Evolutionary conservation across 2,797 vertebrate genomes (phyloP).

Genomic region (Selene dorsalis): DNA sequence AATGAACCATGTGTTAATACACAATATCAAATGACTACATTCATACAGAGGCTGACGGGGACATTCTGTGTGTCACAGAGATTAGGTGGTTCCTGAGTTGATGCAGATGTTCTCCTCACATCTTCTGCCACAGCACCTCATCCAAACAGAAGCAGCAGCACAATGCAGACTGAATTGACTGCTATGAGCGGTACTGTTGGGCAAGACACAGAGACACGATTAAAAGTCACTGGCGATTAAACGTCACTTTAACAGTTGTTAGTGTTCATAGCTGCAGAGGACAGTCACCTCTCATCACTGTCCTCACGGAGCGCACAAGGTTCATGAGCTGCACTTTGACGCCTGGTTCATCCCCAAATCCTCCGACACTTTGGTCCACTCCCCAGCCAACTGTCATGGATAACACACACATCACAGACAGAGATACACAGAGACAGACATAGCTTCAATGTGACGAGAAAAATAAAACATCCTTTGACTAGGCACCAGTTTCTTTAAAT

Average conservation of each 20-base stretch:
- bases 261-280: neutral
- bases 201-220: constrained; percentile 8
- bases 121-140: constrained; percentile 74
- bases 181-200: constrained; percentile 91
- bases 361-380: constrained; percentile 92
- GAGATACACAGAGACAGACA: neutral
- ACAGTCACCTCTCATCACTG: constrained; percentile 91
- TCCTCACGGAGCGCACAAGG: constrained; percentile 92
- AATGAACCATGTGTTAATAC: neutral
- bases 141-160: constrained; percentile 92
- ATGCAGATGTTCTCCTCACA: constrained; percentile 6
- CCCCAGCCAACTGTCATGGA: constrained; percentile 91
- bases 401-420: neutral
- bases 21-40: constrained; percentile 29
- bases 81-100: constrained; percentile 51
- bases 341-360: constrained; percentile 95
- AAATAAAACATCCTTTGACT: too few relatives aligned
- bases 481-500: too few relatives aligned
- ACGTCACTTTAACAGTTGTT: too few relatives aligned
- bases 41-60: constrained; percentile 14
- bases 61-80: constrained; percentile 1
- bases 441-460: too few relatives aligned
- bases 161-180: constrained; percentile 90
- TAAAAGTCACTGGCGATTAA: too few relatives aligned
- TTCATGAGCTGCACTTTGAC: constrained; percentile 93